Conservation (phyloP, 2,888 invertebrate genomes). For the Gymnosoma rotundatum region DNA sequence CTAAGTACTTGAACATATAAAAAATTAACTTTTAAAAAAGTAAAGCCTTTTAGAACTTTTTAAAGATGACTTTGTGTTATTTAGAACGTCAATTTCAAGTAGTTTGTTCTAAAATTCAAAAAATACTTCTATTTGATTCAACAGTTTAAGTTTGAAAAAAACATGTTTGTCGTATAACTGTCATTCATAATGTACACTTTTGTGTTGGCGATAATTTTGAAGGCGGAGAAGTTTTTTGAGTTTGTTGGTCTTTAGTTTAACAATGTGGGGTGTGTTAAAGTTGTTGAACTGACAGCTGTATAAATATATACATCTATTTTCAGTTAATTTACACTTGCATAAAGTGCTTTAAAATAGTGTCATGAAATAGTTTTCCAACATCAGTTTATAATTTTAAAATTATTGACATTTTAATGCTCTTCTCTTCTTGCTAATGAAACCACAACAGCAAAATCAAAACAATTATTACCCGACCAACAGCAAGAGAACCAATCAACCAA, state of each 20-base stretch:
- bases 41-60: too few species aligned
- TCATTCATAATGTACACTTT: conserved; percentile 26
- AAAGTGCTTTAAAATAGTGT: conserved; percentile 43
- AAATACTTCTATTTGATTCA: too few species aligned
- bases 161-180: conserved; percentile 5
- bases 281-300: conserved; percentile 15
- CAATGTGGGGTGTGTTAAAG: conserved; percentile 15
- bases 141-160: conserved; percentile 4
- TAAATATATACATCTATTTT: not conserved
- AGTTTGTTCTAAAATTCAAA: too few species aligned
- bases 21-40: too few species aligned
- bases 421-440: conserved; percentile 55
- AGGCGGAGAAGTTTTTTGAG: conserved; percentile 13
- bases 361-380: conserved; percentile 24
- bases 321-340: conserved; percentile 37
- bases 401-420: conserved; percentile 9
- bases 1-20: too few species aligned
- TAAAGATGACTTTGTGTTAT: too few species aligned
- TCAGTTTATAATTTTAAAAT: not conserved
- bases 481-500: conserved; percentile 44
- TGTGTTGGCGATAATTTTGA: conserved; percentile 35
- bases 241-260: conserved; percentile 9
- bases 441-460: conserved; percentile 54
- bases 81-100: too few species aligned
- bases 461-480: conserved; percentile 26